A percentile compares a stretch with the other conserved stretches of the same genome.
These are phyloP conservation scores for Drosophila sechellia DNA, from an alignment of 1,140 invertebrate species.

Conservation along the genomic window DNA sequence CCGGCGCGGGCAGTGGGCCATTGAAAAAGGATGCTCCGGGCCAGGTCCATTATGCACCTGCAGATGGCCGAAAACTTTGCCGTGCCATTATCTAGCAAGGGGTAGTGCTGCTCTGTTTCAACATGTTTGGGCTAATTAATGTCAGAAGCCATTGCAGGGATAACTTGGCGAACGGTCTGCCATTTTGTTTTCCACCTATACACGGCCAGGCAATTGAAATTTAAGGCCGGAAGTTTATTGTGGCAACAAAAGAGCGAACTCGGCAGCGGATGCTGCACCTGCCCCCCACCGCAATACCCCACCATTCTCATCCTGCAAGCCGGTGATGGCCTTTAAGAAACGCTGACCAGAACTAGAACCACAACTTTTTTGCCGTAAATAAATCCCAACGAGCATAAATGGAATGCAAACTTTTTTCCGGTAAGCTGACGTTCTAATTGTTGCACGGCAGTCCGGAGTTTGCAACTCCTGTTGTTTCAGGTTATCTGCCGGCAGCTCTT, in stretches of 20 bases:
- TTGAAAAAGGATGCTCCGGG: neutral
- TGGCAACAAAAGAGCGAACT: slow-evolving; percentile 62
- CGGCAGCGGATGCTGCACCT: slow-evolving; percentile 45
- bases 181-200: slow-evolving; percentile 53
- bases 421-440: slow-evolving; percentile 80
- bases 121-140: slow-evolving; percentile 79
- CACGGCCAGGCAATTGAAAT: slow-evolving; percentile 64
- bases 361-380: slow-evolving; percentile 66
- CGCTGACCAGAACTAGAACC: slow-evolving; percentile 39
- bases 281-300: neutral
- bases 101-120: slow-evolving; percentile 19
- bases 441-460: slow-evolving; percentile 55
- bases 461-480: slow-evolving; percentile 46
- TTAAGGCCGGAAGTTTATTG: slow-evolving; percentile 79
- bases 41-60: slow-evolving; percentile 60
- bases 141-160: slow-evolving; percentile 64
- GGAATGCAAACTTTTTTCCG: slow-evolving; percentile 82
- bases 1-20: slow-evolving; percentile 9
- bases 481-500: slow-evolving; percentile 52
- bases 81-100: slow-evolving; percentile 30
- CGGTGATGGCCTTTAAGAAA: slow-evolving; percentile 34
- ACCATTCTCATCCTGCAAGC: neutral
- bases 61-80: slow-evolving; percentile 67
- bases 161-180: slow-evolving; percentile 32
- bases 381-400: slow-evolving; percentile 74